Conservation (phyloP, 2,113 vertebrate species). For the Sylvilagus bachmani region DNA sequence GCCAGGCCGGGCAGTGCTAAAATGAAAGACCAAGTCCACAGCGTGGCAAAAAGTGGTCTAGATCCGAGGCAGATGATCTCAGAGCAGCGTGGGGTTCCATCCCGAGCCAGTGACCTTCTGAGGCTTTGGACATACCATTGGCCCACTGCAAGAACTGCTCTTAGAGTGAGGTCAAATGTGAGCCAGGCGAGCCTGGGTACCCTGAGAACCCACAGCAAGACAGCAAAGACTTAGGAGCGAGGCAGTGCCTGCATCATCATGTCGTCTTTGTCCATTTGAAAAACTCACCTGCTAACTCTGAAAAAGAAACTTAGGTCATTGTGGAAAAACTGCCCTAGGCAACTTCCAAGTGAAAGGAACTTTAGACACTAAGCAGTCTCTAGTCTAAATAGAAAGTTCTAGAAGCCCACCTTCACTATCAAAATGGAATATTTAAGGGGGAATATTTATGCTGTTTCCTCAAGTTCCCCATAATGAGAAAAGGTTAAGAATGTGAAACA, state of each 20-base stretch:
- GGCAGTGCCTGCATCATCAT: neutral
- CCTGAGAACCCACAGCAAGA: neutral
- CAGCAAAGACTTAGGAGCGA: neutral
- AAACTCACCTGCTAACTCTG: neutral
- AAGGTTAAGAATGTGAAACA: neutral
- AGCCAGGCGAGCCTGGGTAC: neutral
- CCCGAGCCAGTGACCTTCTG: neutral
- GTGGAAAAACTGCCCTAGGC: neutral
- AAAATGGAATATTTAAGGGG: neutral
- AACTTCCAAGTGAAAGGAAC: slow-evolving; percentile 7
- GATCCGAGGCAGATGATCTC: no score
- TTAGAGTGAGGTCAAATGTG: neutral
- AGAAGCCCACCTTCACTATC: neutral
- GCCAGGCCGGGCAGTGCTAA: neutral
- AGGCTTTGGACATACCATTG: neutral
- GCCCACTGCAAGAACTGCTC: neutral
- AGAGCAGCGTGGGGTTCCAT: neutral
- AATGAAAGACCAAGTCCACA: neutral
- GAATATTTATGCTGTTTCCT: neutral
- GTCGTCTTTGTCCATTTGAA: neutral
- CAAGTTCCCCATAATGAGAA: neutral
- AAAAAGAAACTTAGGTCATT: slow-evolving; percentile 2
- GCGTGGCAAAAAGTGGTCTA: neutral
- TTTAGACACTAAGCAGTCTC: neutral
- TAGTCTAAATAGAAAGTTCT: slow-evolving; percentile 6